Evolutionary conservation across 2,888 invertebrate species (phyloP).

Genomic region (Axea sp.): DNA sequence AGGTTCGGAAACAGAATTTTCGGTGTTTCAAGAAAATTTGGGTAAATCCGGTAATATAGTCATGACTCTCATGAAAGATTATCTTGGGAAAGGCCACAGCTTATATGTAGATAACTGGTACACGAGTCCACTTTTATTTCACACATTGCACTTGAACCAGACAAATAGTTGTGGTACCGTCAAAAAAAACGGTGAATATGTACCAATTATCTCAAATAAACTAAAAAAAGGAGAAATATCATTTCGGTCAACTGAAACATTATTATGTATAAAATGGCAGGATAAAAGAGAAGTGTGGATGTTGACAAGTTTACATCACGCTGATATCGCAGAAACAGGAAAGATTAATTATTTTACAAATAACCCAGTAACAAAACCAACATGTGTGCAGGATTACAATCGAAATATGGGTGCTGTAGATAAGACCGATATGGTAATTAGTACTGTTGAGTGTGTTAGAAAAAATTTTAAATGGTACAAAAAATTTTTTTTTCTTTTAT

Average conservation of each 20-base stretch:
- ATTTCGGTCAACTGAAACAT: background rate
- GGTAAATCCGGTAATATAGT: background rate
- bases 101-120: slow-evolving; percentile 31
- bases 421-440: background rate
- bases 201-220: background rate
- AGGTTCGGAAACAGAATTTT: no score
- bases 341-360: background rate
- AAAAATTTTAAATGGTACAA: background rate
- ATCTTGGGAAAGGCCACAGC: background rate
- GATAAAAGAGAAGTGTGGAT: background rate
- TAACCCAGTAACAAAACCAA: background rate
- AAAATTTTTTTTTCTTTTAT: background rate
- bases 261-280: background rate
- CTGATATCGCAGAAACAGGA: background rate
- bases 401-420: background rate
- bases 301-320: background rate
- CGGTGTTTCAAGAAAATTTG: no score
- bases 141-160: slow-evolving; percentile 15
- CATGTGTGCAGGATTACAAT: background rate
- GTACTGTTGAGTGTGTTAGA: background rate
- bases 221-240: background rate
- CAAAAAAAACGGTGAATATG: slow-evolving; percentile 2
- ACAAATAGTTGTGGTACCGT: slow-evolving; percentile 19
- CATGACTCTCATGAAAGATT: background rate
- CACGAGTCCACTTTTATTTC: background rate